Base-by-base conservation (phyloP, 2,888 invertebrate genomes). In the Melitaea athalia region DNA sequence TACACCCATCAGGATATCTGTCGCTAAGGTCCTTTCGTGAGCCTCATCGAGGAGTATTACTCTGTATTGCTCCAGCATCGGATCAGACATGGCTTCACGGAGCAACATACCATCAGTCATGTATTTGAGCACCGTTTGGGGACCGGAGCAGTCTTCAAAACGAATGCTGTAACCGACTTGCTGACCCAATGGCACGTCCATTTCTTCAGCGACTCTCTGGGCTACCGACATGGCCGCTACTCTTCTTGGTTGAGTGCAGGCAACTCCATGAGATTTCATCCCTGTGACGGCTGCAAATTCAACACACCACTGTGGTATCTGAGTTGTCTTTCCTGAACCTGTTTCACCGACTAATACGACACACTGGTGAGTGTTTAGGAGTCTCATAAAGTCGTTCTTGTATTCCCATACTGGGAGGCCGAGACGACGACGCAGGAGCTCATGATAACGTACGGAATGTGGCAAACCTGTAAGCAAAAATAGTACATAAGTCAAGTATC, bases 51-150 rank as follows among this genome's bases (percentile, higher is more conserved):
- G 95, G 65, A 99, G 91, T 50, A 99, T 96, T 3, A 99, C 99
- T 83, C 99, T 96, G 88, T 99, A 99, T 12, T 96, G 95, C 77
- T 99, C 99, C 8, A 99, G 90, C 95, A 99, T 97, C 0, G 99
- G 99, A 87, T 99, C 99, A 0, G 98, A 99, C 99, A 99, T 99
- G 0, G 98, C 99, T 93, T 99, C 99, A 72, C 99, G 94, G 45
- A 99, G 93, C 86, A 99, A 95, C 99, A 99, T 99, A 97, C 99
- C 99, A 81, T 99, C 99, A 14, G 99, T 99, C 98, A 99, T 98
- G 86, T 99, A 99, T 83, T 99, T 99, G 1, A 99, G 93, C 42
- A 99, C 94, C 0, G 99, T 99, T 82, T 96, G 97, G 0, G 97
- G 95, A 0, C 98, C 98, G 2, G 99, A 98, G 83, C 99, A 99